Evolutionary conservation across 2,888 invertebrate species (phyloP).

Genomic region (Clitarchus hookeri): DNA sequence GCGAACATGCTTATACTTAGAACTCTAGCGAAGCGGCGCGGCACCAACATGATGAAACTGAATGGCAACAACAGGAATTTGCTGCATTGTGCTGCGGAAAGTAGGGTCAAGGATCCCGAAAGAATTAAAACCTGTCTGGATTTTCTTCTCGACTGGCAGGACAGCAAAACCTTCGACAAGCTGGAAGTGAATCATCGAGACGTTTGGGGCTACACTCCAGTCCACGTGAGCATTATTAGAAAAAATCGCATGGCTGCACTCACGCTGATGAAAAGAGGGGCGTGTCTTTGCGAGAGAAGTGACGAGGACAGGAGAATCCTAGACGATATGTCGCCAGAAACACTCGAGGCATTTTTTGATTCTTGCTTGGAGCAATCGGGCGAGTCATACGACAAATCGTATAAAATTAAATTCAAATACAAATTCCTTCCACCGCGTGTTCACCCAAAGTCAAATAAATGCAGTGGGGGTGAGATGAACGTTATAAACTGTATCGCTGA

Average conservation of each 20-base stretch:
- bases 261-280: neutral
- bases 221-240: neutral
- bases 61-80: neutral
- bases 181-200: neutral
- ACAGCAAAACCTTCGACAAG: neutral
- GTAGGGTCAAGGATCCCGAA: neutral
- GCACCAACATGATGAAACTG: neutral
- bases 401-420: neutral
- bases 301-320: neutral
- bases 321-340: conserved; percentile 3
- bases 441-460: neutral
- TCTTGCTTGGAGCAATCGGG: neutral
- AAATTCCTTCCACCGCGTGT: neutral
- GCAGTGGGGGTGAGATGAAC: neutral
- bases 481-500: neutral
- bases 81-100: neutral
- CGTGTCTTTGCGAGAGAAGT: neutral
- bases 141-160: neutral
- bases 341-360: neutral
- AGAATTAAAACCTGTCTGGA: neutral
- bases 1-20: neutral
- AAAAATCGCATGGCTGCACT: no score
- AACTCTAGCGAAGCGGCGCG: neutral
- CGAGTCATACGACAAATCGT: neutral
- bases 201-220: neutral